Evolutionary conservation across 2,888 invertebrate genomes (phyloP).

Genomic region (Griposia aprilina): DNA sequence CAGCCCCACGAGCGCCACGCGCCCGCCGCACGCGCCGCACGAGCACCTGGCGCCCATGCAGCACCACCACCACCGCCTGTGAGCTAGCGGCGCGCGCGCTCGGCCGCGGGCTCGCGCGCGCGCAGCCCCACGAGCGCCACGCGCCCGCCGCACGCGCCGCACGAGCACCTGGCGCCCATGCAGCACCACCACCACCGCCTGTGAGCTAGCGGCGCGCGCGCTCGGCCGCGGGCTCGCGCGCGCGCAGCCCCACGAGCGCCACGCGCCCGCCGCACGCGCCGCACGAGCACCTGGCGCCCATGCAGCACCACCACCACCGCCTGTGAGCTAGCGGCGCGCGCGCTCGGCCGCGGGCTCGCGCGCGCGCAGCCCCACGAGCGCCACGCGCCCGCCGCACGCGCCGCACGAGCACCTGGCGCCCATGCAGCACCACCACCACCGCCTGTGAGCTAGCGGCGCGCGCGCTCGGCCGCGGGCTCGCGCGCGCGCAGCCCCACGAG

Average conservation of each 20-base stretch:
- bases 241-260: slow-evolving; percentile 82
- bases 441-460: slow-evolving; percentile 76
- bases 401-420: slow-evolving; percentile 56
- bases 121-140: slow-evolving; percentile 79
- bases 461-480: slow-evolving; percentile 64
- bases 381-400: slow-evolving; percentile 17
- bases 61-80: slow-evolving; percentile 75
- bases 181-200: slow-evolving; percentile 75
- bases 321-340: slow-evolving; percentile 79
- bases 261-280: slow-evolving; percentile 20
- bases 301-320: slow-evolving; percentile 75
- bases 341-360: slow-evolving; percentile 35
- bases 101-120: slow-evolving; percentile 48
- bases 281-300: slow-evolving; percentile 56
- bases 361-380: slow-evolving; percentile 82
- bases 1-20: slow-evolving; percentile 79
- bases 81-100: slow-evolving; percentile 79
- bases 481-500: slow-evolving; percentile 81
- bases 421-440: slow-evolving; percentile 74
- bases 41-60: slow-evolving; percentile 56
- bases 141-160: slow-evolving; percentile 30
- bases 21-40: slow-evolving; percentile 35
- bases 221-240: neutral
- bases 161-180: slow-evolving; percentile 56
- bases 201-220: slow-evolving; percentile 79